These are phyloP conservation scores for Enteromius argenteus DNA, from an alignment of 2,797 vertebrate species.

Conservation along the genomic window DNA sequence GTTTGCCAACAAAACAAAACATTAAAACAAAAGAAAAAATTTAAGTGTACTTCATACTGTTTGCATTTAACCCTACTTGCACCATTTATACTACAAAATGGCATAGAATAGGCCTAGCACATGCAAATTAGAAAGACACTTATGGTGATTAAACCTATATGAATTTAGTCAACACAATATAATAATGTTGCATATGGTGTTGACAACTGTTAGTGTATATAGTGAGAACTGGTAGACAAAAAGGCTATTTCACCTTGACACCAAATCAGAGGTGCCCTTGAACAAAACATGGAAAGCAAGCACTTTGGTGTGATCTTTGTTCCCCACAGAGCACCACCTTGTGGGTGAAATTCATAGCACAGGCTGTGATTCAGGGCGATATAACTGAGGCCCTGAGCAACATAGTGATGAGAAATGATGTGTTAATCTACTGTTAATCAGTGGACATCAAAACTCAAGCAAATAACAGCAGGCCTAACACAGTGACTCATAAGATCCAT, in stretches of 20 bases:
- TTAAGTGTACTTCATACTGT: not conserved
- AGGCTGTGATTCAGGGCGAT: conserved; percentile 8
- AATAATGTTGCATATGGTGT: not conserved
- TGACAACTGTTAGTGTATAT: not conserved
- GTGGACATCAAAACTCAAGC: conserved; percentile 11
- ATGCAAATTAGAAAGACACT: not conserved
- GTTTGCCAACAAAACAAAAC: not conserved
- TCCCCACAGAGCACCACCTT: conserved; percentile 50
- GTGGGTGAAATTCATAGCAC: conserved; percentile 48
- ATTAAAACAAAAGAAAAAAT: not conserved
- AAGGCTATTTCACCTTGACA: conserved; percentile 52
- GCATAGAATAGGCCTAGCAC: not conserved
- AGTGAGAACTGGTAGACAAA: not conserved
- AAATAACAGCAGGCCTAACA: not conserved
- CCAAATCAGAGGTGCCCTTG: conserved; percentile 55
- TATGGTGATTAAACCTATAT: not conserved
- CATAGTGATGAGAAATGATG: conserved; percentile 44
- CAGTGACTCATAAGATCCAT: not conserved
- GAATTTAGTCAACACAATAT: not conserved
- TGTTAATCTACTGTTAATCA: not conserved
- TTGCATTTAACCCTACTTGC: not conserved
- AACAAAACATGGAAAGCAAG: conserved; percentile 55
- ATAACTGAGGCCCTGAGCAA: conserved; percentile 16
- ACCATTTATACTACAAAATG: not conserved
- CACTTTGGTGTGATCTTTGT: not conserved